These are phyloP conservation scores for Nomia melanderi DNA, from an alignment of 1,140 invertebrate genomes.

Conservation along the genomic window DNA sequence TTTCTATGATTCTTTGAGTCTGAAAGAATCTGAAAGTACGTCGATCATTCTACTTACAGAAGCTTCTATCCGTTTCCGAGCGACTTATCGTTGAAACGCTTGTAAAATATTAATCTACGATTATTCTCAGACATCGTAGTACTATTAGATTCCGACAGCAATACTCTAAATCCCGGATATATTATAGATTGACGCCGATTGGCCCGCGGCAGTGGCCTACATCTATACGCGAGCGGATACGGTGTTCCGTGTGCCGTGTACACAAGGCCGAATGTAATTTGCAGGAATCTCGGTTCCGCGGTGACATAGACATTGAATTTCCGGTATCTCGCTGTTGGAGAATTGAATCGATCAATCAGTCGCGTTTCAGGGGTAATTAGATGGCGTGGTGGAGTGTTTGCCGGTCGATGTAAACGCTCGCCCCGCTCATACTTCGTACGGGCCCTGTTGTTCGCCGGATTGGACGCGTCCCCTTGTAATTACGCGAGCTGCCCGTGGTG, in stretches of 20 bases:
- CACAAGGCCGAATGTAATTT: slow-evolving; percentile 41
- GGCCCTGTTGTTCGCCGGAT: background rate
- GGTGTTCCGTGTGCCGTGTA: slow-evolving; percentile 9
- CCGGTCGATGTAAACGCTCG: background rate
- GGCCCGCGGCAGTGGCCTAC: background rate
- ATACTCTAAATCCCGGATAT: too few relatives aligned
- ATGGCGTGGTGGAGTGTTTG: slow-evolving; percentile 19
- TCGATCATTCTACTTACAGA: too few relatives aligned
- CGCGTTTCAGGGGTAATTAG: slow-evolving; percentile 39
- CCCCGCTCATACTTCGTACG: background rate
- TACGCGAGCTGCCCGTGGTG: background rate
- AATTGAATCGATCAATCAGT: slow-evolving; percentile 50
- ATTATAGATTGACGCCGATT: too few relatives aligned
- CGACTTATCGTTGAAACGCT: too few relatives aligned
- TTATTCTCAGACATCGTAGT: too few relatives aligned
- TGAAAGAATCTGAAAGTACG: too few relatives aligned
- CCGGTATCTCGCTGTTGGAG: slow-evolving; percentile 30
- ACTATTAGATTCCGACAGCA: too few relatives aligned
- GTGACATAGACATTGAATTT: slow-evolving; percentile 50
- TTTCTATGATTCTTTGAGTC: too few relatives aligned
- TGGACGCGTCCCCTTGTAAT: background rate
- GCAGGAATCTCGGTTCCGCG: slow-evolving; percentile 17
- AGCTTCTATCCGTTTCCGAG: too few relatives aligned
- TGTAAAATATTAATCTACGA: too few relatives aligned
- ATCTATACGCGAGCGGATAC: background rate